Percentiles rank a stretch among this genome's conserved stretches.
phyloP scores from a whole-genome alignment of 2,888 invertebrate species.

The Epistrophella euchroma region DNA sequence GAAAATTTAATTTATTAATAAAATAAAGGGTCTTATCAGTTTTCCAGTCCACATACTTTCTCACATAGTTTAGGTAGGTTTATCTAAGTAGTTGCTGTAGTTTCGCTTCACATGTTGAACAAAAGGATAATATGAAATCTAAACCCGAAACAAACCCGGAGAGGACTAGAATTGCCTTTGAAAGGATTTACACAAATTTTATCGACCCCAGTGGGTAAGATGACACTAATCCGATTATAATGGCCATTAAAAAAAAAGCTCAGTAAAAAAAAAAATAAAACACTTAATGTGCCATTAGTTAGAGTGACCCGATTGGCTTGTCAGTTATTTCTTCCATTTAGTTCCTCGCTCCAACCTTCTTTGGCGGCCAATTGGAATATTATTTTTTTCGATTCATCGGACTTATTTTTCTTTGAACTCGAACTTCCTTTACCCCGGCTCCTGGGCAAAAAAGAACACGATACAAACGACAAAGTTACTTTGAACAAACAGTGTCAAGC shows the following conservation, averaged over 20 bases:
- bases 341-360: slow-evolving; percentile 1
- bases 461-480: slow-evolving; percentile 32
- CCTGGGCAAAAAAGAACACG: background rate
- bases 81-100: slow-evolving; percentile 17
- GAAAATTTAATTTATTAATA: slow-evolving; percentile 73
- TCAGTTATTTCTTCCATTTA: slow-evolving; percentile 54
- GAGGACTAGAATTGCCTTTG: slow-evolving; percentile 27
- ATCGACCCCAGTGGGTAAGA: slow-evolving; percentile 58
- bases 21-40: slow-evolving; percentile 66
- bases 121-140: slow-evolving; percentile 41
- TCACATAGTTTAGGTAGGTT: background rate
- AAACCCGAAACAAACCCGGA: slow-evolving; percentile 3
- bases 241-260: slow-evolving; percentile 49
- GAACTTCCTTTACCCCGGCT: background rate
- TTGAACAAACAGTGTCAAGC: slow-evolving; percentile 37
- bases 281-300: slow-evolving; percentile 70
- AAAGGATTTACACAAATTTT: slow-evolving; percentile 67
- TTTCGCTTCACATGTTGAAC: slow-evolving; percentile 26
- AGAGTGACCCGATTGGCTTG: slow-evolving; percentile 64
- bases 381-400: slow-evolving; percentile 33
- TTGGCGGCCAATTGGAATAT: slow-evolving; percentile 24
- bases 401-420: slow-evolving; percentile 16
- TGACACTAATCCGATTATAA: slow-evolving; percentile 73
- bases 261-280: slow-evolving; percentile 32
- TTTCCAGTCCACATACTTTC: slow-evolving; percentile 62